Percentiles rank a stretch among this genome's conserved stretches.
Evolutionary conservation across 2,113 vertebrate species (phyloP).

Genomic region (Equus quagga): DNA sequence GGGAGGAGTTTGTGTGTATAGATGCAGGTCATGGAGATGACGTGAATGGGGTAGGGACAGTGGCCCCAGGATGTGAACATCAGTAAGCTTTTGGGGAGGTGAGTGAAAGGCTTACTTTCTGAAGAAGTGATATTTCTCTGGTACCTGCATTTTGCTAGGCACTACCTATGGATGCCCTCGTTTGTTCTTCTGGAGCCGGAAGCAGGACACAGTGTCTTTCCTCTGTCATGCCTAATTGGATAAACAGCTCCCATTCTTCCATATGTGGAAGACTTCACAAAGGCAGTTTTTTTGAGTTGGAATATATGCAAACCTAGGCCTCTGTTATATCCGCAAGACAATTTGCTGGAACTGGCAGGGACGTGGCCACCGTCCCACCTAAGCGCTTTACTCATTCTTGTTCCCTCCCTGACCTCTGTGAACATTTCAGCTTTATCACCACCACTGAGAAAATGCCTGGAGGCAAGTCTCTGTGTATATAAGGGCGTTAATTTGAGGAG

Average conservation of each 20-base stretch:
- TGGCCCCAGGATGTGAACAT: neutral
- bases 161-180: neutral
- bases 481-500: neutral
- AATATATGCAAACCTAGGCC: neutral
- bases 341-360: neutral
- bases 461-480: neutral
- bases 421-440: neutral
- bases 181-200: neutral
- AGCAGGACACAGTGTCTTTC: neutral
- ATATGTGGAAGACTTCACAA: neutral
- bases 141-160: neutral
- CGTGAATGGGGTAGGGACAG: neutral
- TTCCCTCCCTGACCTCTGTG: neutral
- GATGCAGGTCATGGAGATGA: neutral
- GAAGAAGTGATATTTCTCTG: neutral
- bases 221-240: neutral
- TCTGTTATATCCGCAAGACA: neutral
- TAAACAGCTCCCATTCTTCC: neutral
- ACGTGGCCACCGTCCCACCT: neutral
- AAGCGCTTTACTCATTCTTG: neutral
- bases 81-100: neutral
- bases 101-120: neutral
- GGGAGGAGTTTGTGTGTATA: neutral
- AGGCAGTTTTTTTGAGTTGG: neutral
- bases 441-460: neutral